Evolutionary conservation across 1,140 invertebrate genomes (phyloP).

Genomic region (Acromyrmex heyeri): DNA sequence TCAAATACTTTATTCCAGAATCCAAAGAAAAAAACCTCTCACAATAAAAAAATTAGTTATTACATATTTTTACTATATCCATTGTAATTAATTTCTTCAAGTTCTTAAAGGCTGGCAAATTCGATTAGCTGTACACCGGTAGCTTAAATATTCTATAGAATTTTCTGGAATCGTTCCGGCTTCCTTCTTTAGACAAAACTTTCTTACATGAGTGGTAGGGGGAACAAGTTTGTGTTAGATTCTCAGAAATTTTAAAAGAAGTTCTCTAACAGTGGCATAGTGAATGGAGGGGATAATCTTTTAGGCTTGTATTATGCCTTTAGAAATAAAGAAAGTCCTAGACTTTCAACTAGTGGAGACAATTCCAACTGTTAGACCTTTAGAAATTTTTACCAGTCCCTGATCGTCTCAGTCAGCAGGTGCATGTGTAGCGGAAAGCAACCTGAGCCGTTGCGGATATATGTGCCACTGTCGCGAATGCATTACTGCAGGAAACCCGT

Average conservation of each 20-base stretch:
- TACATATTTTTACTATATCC: background rate
- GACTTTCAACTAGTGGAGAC: background rate
- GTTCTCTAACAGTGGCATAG: background rate
- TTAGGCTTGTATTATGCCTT: background rate
- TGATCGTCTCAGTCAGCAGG: background rate
- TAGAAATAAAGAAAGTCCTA: background rate
- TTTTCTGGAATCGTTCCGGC: background rate
- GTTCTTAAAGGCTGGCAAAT: background rate
- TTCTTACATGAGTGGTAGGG: background rate
- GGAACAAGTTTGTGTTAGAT: background rate
- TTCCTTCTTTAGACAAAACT: background rate
- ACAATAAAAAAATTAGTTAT: constrained; percentile 1
- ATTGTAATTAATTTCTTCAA: background rate
- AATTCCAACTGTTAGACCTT: background rate
- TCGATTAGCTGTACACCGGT: background rate
- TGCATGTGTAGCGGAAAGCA: constrained; percentile 57
- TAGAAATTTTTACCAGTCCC: constrained; percentile 1
- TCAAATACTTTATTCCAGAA: background rate
- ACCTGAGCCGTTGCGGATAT: constrained; percentile 64
- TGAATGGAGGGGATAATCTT: background rate
- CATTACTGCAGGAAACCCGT: constrained; percentile 63
- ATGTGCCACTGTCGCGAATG: constrained; percentile 67
- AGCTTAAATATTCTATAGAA: background rate
- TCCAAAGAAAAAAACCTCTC: background rate
- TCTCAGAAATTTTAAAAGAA: background rate